Evolutionary conservation across 2,113 vertebrate genomes (phyloP).

Genomic region (Brachyhypopomus gauderio): DNA sequence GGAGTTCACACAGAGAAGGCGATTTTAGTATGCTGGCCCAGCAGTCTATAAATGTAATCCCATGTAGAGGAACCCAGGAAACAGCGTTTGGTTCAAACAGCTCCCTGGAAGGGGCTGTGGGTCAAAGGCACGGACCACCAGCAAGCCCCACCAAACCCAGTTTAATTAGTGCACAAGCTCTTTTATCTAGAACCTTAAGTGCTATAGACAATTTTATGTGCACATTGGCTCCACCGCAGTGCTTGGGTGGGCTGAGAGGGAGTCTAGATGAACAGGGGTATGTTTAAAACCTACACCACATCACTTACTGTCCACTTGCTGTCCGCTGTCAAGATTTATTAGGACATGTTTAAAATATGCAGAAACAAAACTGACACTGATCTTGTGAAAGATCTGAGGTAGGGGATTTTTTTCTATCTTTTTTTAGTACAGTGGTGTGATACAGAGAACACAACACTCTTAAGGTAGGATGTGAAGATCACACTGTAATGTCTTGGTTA

Average conservation of each 20-base stretch:
- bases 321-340: background rate
- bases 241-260: slow-evolving; percentile 40
- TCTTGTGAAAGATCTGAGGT: too few relatives aligned
- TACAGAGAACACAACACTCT: too few relatives aligned
- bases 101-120: slow-evolving; percentile 25
- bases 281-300: too few relatives aligned
- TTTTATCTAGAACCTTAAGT: slow-evolving; percentile 54
- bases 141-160: slow-evolving; percentile 56
- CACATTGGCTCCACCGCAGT: background rate
- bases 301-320: background rate
- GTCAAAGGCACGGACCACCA: slow-evolving; percentile 44
- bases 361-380: background rate
- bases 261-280: background rate
- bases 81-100: slow-evolving; percentile 48
- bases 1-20: too few relatives aligned
- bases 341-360: background rate
- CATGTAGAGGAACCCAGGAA: background rate
- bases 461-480: too few relatives aligned
- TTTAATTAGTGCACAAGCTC: slow-evolving; percentile 52
- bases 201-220: background rate
- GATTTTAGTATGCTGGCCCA: too few relatives aligned
- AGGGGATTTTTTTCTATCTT: too few relatives aligned
- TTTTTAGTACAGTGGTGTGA: too few relatives aligned
- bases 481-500: too few relatives aligned
- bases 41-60: too few relatives aligned